These are phyloP conservation scores for Amblyopsis rosae DNA, from an alignment of 2,113 vertebrate genomes.

Conservation along the genomic window DNA sequence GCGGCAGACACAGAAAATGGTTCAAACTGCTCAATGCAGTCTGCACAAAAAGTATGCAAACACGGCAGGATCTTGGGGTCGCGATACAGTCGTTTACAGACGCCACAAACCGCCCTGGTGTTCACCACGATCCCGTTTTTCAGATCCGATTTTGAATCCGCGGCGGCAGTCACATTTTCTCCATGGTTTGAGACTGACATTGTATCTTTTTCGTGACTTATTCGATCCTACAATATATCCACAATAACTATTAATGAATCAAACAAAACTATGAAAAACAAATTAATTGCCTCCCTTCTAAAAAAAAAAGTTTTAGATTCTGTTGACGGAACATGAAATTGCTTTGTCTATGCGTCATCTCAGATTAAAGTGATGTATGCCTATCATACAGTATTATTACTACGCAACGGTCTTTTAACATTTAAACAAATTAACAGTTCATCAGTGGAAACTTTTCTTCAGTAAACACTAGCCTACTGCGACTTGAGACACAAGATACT, in stretches of 20 bases:
- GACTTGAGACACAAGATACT: constrained; percentile 51
- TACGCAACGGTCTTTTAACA: too few species aligned
- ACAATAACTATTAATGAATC: neutral
- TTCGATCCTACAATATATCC: neutral
- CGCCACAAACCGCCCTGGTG: constrained; percentile 73
- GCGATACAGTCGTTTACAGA: constrained; percentile 76
- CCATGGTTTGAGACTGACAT: constrained; percentile 46
- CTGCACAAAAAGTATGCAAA: constrained; percentile 86
- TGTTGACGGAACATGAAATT: too few species aligned
- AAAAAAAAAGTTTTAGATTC: too few species aligned
- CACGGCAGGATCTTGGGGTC: constrained; percentile 86
- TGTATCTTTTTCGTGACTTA: constrained; percentile 3
- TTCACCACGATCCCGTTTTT: constrained; percentile 7
- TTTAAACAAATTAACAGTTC: neutral
- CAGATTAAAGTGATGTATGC: neutral
- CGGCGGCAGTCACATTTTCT: neutral
- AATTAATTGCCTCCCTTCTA: neutral
- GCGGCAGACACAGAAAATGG: constrained; percentile 65
- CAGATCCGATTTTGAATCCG: neutral
- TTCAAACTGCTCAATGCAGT: constrained; percentile 81
- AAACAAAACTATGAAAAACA: neutral
- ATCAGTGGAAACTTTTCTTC: constrained; percentile 9
- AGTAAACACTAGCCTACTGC: constrained; percentile 17
- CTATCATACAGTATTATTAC: neutral
- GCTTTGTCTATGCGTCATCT: too few species aligned